Percentiles rank a stretch among this genome's conserved stretches.
Conservation (phyloP, 2,888 invertebrate species). For the Andrena marginata region DNA sequence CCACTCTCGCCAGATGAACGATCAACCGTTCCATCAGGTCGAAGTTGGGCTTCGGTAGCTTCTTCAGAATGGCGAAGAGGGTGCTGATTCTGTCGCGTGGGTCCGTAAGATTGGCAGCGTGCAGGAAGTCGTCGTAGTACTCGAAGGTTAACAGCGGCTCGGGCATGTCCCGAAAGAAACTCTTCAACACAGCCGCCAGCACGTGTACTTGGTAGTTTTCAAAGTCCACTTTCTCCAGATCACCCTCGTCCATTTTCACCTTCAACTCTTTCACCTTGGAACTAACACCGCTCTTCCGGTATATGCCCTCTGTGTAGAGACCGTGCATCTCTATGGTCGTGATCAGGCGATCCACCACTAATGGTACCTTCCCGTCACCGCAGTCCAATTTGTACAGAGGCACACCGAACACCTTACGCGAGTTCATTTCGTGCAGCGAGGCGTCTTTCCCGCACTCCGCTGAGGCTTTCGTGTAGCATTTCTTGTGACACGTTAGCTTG, state of each 20-base stretch:
- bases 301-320: slow-evolving; percentile 96
- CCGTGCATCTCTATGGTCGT: slow-evolving; percentile 96
- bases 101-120: slow-evolving; percentile 94
- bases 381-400: slow-evolving; percentile 91
- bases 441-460: slow-evolving; percentile 87
- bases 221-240: slow-evolving; percentile 90
- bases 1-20: slow-evolving; percentile 96
- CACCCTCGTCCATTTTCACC: slow-evolving; percentile 90
- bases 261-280: slow-evolving; percentile 93
- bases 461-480: slow-evolving; percentile 93
- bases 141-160: slow-evolving; percentile 97
- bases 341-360: slow-evolving; percentile 95
- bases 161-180: slow-evolving; percentile 96
- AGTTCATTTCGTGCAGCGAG: slow-evolving; percentile 84
- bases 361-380: slow-evolving; percentile 92
- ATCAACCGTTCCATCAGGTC: slow-evolving; percentile 96
- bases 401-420: slow-evolving; percentile 92
- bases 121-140: slow-evolving; percentile 96
- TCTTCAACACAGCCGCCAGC: slow-evolving; percentile 94
- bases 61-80: slow-evolving; percentile 94
- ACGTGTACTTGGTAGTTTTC: slow-evolving; percentile 95
- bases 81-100: slow-evolving; percentile 93
- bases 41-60: slow-evolving; percentile 95
- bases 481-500: slow-evolving; percentile 97
- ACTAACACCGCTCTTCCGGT: slow-evolving; percentile 95